These are phyloP conservation scores for Pachyseris speciosa DNA, from an alignment of 64 coral and sea anemone species.

Conservation along the genomic window DNA sequence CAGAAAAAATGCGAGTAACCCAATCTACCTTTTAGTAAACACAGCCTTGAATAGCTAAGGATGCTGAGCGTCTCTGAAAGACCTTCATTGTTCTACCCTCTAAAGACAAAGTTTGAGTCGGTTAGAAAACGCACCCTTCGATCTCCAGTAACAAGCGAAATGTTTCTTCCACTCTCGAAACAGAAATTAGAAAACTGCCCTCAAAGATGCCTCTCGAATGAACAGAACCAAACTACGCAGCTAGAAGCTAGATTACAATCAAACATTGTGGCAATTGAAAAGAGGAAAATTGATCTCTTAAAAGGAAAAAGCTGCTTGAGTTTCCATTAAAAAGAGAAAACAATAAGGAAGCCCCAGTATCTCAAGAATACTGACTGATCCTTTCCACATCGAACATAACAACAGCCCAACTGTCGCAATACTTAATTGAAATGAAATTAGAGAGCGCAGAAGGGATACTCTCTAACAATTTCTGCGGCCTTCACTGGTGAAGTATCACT, in stretches of 20 bases:
- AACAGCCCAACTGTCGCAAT: background rate
- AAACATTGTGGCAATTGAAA: background rate
- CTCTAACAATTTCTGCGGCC: no score
- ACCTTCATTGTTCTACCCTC: background rate
- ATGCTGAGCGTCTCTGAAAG: background rate
- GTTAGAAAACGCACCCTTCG: background rate
- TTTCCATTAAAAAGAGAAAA: no score
- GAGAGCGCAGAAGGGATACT: no score
- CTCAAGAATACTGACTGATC: background rate
- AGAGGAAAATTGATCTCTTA: background rate
- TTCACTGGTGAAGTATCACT: background rate
- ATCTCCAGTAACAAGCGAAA: background rate
- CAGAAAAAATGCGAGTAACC: no score
- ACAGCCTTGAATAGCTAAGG: no score
- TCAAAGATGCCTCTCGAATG: background rate
- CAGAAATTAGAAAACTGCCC: background rate
- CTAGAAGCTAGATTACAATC: background rate
- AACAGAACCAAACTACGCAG: background rate
- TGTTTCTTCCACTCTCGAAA: background rate
- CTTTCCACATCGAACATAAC: background rate
- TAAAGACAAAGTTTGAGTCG: background rate
- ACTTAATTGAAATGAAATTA: no score
- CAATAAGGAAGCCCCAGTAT: background rate
- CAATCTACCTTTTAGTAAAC: no score
- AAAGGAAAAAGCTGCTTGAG: background rate